Evolutionary conservation across 2,113 vertebrate species (phyloP).

Genomic region (Crotalus viridis): DNA sequence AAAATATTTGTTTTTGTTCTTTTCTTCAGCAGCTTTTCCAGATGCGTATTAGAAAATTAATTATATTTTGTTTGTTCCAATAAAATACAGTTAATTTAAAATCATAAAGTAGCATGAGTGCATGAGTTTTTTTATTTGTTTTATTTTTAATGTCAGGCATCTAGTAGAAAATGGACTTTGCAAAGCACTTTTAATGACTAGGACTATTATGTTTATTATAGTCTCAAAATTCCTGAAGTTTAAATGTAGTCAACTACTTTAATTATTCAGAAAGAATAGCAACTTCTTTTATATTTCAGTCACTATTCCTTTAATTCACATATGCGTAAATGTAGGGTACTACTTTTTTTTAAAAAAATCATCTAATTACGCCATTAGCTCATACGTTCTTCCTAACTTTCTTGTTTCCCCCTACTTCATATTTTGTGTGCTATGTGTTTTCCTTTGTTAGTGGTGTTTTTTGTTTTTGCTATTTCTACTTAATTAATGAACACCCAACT

Average conservation of each 20-base stretch:
- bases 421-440: not conserved
- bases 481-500: constrained; percentile 48
- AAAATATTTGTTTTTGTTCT: not conserved
- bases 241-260: not conserved
- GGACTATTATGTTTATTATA: not conserved
- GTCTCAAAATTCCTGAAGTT: not conserved
- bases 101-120: not conserved
- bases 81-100: not conserved
- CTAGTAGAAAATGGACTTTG: not conserved
- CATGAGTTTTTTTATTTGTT: not conserved
- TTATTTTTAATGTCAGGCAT: not conserved
- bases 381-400: constrained; percentile 10
- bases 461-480: not conserved
- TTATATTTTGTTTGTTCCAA: not conserved
- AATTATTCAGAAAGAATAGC: not conserved
- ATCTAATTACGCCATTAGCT: not conserved
- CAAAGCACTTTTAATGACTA: not conserved
- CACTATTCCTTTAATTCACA: not conserved
- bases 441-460: not conserved
- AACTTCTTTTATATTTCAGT: not conserved
- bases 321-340: not conserved
- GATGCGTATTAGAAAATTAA: not conserved
- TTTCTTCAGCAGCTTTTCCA: not conserved
- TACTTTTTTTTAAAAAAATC: not conserved
- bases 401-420: not conserved